Evolutionary conservation across 1,140 invertebrate genomes (phyloP), one percentile per base, ranked within the genome.

Genomic region (Bombus ignitus): DNA sequence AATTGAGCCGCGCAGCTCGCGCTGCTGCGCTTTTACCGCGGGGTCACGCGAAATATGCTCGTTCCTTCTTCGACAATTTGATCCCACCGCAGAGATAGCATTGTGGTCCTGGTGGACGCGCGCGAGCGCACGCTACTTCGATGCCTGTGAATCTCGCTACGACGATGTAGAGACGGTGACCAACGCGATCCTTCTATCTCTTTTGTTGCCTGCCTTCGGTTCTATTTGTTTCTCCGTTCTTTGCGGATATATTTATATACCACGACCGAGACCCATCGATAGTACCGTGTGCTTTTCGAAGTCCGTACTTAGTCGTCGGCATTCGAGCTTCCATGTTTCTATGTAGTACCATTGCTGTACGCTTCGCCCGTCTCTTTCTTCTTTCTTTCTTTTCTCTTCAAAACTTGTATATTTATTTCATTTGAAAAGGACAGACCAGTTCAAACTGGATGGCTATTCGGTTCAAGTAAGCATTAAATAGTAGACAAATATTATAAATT

Each of bases 11-110:
- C 90, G 88, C 83, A 70, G 73, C 74, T 37, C 74, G 44, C 76
- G 59, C 65, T 59, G 83, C 78, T 73, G 84, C 91, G 91, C 91
- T 92, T 92, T 91, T 93, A 92, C 88, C 89, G 87, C 84, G 92
- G 92, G 93, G 94, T 94, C 93, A 94, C 90, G 91, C 92, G 89
- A 94, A 94, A 94, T 94, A 94, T 94, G 93, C 94, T 94, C 92
- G 92, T 94, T 92, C 92, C 90, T 93, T 87, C 92, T 92, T 92
- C 92, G 91, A 95, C 94, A 94, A 94, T 94, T 95, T 94, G 94
- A 95, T 95, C 91, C 90, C 90, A 90, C 86, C 89, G 89, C 73
- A 87, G 85, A 94, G 94, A 95, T 95, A 94, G 92, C 92, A 95
- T 95, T 95, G 94, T 95, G 91, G 90, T 85, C 90, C 90, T 87